Evolutionary conservation across 2,797 vertebrate genomes (phyloP).

Genomic region (Eidolon dupreanum): DNA sequence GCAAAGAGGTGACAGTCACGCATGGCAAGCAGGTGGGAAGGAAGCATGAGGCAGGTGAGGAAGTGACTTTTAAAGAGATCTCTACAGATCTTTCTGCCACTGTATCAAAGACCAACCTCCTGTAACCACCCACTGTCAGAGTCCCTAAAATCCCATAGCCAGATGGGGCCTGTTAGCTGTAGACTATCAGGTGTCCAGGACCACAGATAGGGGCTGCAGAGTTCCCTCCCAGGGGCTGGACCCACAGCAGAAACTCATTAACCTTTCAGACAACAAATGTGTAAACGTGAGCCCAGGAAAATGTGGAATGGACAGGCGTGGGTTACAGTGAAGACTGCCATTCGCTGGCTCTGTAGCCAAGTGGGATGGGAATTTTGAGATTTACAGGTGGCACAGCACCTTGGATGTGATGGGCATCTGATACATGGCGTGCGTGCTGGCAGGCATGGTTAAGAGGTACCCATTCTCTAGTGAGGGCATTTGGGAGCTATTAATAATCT

Average conservation of each 20-base stretch:
- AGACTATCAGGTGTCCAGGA: not conserved
- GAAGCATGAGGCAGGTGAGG: not conserved
- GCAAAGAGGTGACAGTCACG: not conserved
- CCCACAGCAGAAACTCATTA: not conserved
- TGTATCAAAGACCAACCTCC: not conserved
- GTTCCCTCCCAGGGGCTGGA: not conserved
- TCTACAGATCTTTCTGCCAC: not conserved
- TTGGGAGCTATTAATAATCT: not conserved
- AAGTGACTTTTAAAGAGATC: not conserved
- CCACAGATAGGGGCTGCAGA: too few species aligned
- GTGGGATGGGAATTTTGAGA: not conserved
- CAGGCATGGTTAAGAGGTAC: not conserved
- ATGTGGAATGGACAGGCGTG: not conserved
- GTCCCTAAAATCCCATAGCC: not conserved
- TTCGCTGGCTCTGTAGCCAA: not conserved
- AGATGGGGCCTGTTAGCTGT: not conserved
- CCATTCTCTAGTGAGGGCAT: not conserved
- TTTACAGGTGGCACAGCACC: not conserved
- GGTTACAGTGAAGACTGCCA: not conserved
- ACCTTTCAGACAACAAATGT: not conserved
- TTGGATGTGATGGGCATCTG: rapidly evolving
- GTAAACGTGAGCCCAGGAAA: not conserved
- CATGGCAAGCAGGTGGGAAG: not conserved
- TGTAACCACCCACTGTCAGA: not conserved
- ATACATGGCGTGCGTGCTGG: not conserved